phyloP scores from a whole-genome alignment of 2,888 invertebrate species.

The Stenodera caucasica region DNA sequence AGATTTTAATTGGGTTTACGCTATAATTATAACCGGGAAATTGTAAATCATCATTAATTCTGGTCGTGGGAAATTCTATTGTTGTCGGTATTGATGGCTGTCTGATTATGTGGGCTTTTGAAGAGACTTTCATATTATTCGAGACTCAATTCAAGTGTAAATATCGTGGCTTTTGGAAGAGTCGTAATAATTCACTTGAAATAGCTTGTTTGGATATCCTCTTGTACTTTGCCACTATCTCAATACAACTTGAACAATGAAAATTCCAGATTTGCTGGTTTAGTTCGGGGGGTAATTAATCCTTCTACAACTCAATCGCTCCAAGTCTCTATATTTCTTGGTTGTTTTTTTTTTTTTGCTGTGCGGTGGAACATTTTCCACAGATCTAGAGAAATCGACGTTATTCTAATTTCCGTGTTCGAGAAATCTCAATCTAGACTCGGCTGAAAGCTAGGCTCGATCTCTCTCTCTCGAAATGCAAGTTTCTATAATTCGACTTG shows the following conservation, averaged over 20 bases:
- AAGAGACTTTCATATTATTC: not conserved
- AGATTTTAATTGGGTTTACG: not conserved
- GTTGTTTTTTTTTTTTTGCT: not conserved
- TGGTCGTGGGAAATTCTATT: not conserved
- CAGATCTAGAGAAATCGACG: constrained; percentile 1
- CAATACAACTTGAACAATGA: not conserved
- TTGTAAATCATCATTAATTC: not conserved
- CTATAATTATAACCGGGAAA: not conserved
- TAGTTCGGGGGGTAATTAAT: not conserved
- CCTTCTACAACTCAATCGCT: not conserved
- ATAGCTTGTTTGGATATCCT: not conserved
- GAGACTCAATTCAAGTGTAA: not conserved
- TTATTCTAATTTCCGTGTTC: constrained; percentile 1
- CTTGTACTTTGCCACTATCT: not conserved
- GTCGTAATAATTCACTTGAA: not conserved
- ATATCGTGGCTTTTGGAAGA: not conserved
- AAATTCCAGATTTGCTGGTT: not conserved
- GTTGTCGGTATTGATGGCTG: not conserved
- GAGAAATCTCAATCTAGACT: not conserved
- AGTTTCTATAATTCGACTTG: no score
- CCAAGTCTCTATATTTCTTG: not conserved
- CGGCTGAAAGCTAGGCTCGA: not conserved
- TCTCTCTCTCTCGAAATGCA: no score
- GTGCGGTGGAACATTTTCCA: no score
- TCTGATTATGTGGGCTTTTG: not conserved